phyloP scores from a whole-genome alignment of 23 tunicate genomes.

The Clavelina lepadiformis region DNA sequence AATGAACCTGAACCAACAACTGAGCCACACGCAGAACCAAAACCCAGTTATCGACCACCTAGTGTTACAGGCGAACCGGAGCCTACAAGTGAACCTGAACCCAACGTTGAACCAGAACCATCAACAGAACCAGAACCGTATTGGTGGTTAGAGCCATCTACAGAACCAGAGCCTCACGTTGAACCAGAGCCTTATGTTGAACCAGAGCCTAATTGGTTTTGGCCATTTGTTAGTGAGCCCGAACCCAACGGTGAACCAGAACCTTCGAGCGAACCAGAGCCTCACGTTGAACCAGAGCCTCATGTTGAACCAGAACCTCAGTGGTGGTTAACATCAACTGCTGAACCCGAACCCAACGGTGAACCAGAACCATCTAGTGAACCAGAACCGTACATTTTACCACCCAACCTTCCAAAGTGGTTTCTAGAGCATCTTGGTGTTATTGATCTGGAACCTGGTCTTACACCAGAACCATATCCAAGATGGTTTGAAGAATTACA shows the following conservation, averaged over 20 bases:
- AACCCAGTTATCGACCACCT: constrained; percentile 9
- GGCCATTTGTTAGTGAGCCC: no score
- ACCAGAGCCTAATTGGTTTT: constrained; percentile 5
- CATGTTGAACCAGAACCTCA: constrained; percentile 5
- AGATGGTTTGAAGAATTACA: no score
- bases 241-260: constrained; percentile 9
- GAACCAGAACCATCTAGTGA: constrained; percentile 7
- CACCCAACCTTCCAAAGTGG: no score
- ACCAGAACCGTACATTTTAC: constrained; percentile 25
- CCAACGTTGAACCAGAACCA: no score
- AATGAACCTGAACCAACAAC: constrained; percentile 10
- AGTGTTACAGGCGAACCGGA: constrained; percentile 26
- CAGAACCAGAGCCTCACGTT: no score
- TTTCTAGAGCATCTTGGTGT: no score
- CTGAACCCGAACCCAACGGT: constrained; percentile 1
- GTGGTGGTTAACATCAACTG: no score
- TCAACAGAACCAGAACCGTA: no score
- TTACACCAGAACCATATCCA: no score
- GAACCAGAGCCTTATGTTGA: background rate
- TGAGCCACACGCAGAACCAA: background rate
- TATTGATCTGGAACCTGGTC: no score
- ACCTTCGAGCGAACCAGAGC: background rate
- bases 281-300: constrained; percentile 13
- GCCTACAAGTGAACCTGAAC: no score
- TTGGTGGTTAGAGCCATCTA: no score